phyloP scores from a whole-genome alignment of 2,888 invertebrate genomes.

The Drosophila anomalata region DNA sequence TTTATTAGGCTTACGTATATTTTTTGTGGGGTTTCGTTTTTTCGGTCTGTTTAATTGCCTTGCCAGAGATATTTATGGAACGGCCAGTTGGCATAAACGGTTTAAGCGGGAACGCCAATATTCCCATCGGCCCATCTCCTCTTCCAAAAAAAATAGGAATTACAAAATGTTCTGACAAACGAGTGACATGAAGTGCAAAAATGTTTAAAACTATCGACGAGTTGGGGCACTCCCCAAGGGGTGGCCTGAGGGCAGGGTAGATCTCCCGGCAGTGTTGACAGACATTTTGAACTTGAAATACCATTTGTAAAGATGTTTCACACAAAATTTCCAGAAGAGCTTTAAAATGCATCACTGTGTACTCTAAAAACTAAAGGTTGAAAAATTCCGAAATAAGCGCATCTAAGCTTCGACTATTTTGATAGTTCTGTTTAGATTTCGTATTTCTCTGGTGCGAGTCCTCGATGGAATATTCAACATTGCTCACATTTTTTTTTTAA shows the following conservation, averaged over 20 bases:
- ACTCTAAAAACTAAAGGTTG: not conserved
- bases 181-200: conserved; percentile 18
- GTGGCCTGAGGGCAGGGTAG: not conserved
- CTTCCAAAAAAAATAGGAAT: not conserved
- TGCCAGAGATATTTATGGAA: conserved; percentile 13
- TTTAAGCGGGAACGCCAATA: conserved; percentile 2
- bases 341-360: not conserved
- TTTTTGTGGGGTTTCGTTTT: conserved; percentile 10
- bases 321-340: not conserved
- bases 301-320: conserved; percentile 9
- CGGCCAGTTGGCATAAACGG: conserved; percentile 1
- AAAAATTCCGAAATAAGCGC: not conserved
- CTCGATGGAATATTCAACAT: conserved; percentile 23
- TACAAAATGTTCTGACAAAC: conserved; percentile 1
- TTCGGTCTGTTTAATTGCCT: conserved; percentile 25
- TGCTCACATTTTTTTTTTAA: conserved; percentile 30
- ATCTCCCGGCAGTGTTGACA: conserved; percentile 19
- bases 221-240: conserved; percentile 16
- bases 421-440: not conserved
- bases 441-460: not conserved
- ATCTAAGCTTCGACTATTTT: not conserved
- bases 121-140: not conserved
- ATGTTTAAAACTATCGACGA: conserved; percentile 8
- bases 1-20: conserved; percentile 24
- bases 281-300: conserved; percentile 52